Evolutionary conservation across 2,888 invertebrate species (phyloP), one percentile per base, ranked within the genome.

Genomic region (Caenorhabditis becei): DNA sequence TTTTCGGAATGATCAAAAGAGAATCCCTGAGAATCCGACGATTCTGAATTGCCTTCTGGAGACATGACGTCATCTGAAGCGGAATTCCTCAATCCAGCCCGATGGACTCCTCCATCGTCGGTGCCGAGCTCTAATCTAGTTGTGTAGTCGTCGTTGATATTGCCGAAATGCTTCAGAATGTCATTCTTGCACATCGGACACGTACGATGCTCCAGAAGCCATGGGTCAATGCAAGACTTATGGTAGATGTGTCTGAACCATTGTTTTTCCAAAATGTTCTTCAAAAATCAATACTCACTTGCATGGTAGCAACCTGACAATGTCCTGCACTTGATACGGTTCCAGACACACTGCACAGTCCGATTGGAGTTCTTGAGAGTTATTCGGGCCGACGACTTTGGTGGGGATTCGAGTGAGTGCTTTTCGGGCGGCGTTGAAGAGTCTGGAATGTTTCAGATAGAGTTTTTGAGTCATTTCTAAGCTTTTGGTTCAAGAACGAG

Each of bases 141-240:
- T 2, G 58, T 51, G 41, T 51, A 74, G n/a, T 74, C 74, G 20
- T 65, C 65, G 26, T 10, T 7, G 41, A 44, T 32, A 2, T 26
- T 35, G 8, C 93, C 93, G 87, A 92, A 92, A n/a, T 92, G 92
- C 86, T 96, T 95, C 82, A 97, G 94, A 88, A 97, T 97, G 92
- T 97, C 97, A 94, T 96, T 94, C 92, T 97, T 97, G 93, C 97
- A 97, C 96, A 97, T 96, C 11, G 97, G 97, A 92, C 97, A 97
- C 37, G 96, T 96, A 84, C 96, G 94, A 92, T 97, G 96, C 91
- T 97, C 96, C 90, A 97, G 93, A 80, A 97, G 93, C 97, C 97
- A 97, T 20, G 96, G 97, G 93, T 97, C 97, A 91, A 97, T 96
- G 93, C 97, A 97, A 89, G 94, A 94, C 93, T 96, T 96, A 93